Percentiles rank a stretch among this genome's conserved stretches.
These are phyloP conservation scores for Antheraea yamamai DNA, from an alignment of 2,888 invertebrate genomes.

Conservation along the genomic window DNA sequence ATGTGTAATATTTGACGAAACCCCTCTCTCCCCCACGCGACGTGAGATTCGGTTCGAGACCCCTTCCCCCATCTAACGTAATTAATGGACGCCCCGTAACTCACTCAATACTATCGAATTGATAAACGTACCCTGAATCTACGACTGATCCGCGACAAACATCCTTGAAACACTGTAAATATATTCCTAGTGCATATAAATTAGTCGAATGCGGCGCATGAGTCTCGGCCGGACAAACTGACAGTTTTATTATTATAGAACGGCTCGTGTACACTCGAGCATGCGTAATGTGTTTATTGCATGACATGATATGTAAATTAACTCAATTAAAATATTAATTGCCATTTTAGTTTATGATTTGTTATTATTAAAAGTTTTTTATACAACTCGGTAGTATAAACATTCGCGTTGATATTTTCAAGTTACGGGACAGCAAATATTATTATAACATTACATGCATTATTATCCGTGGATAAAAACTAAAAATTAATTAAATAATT, in stretches of 20 bases:
- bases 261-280: slow-evolving; percentile 4
- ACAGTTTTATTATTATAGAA: slow-evolving; percentile 4
- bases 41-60: no score
- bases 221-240: background rate
- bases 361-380: background rate
- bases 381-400: background rate
- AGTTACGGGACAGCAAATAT: background rate
- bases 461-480: background rate
- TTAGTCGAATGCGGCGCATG: background rate
- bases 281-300: slow-evolving; percentile 12
- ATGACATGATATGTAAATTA: slow-evolving; percentile 9
- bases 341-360: background rate
- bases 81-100: background rate
- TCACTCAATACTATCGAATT: background rate
- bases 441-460: background rate
- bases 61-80: no score
- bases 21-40: no score
- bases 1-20: no score
- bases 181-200: slow-evolving; percentile 6
- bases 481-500: background rate
- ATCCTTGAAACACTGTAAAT: slow-evolving; percentile 13
- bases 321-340: background rate
- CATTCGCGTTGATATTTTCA: background rate
- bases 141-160: background rate
- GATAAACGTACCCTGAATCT: background rate